Conservation (phyloP, 2,113 vertebrate genomes). For the Dascyllus trimaculatus region DNA sequence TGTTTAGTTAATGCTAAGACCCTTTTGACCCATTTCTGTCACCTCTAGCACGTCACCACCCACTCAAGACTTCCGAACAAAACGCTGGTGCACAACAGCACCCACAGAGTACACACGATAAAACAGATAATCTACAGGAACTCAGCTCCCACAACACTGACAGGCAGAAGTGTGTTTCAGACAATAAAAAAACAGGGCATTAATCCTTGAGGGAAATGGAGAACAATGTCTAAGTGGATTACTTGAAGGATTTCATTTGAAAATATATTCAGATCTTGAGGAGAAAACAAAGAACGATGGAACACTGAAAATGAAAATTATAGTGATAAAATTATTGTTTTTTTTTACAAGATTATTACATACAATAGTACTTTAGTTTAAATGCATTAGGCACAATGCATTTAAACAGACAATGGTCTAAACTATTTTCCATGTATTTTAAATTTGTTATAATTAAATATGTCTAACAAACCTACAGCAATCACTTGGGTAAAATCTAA, state of each 20-base stretch:
- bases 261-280: constrained; percentile 34
- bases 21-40: constrained; percentile 88
- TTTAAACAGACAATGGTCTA: constrained; percentile 1
- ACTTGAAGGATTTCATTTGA: constrained; percentile 36
- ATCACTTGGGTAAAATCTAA: constrained; percentile 15
- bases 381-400: constrained; percentile 15
- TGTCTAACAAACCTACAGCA: not conserved
- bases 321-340: constrained; percentile 29
- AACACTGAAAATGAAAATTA: constrained; percentile 5
- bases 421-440: not conserved
- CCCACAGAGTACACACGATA: constrained; percentile 58
- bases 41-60: constrained; percentile 81
- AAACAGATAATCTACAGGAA: constrained; percentile 62
- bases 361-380: constrained; percentile 8
- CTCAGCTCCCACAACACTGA: constrained; percentile 35
- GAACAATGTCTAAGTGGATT: constrained; percentile 69
- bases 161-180: constrained; percentile 39
- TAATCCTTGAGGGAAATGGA: constrained; percentile 54
- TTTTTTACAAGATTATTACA: constrained; percentile 24
- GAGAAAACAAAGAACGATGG: constrained; percentile 7
- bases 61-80: constrained; percentile 79
- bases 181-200: constrained; percentile 57
- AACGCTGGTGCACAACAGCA: constrained; percentile 70
- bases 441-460: not conserved
- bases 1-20: constrained; percentile 93